Percentiles rank a stretch among this genome's conserved stretches.
Evolutionary conservation across 2,113 vertebrate species (phyloP).

Genomic region (Microcebus murinus): DNA sequence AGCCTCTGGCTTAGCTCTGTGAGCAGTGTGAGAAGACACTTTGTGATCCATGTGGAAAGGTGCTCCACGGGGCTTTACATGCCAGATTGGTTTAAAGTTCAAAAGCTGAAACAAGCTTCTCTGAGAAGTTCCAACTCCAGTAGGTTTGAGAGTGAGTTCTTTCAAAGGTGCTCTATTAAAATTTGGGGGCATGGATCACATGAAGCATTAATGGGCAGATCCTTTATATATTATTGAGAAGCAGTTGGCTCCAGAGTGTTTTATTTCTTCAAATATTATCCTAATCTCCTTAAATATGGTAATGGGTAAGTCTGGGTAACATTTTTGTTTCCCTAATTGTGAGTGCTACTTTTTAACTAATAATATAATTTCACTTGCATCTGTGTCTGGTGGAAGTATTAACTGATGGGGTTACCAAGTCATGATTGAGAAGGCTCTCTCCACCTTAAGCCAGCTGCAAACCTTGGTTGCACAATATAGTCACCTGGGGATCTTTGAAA

Average conservation of each 20-base stretch:
- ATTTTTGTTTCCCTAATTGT: not conserved
- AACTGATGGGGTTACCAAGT: not conserved
- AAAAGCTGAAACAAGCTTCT: slow-evolving; percentile 36
- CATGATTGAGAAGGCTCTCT: not conserved
- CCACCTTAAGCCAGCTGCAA: not conserved
- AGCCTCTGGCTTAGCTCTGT: not conserved
- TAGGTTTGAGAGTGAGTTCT: not conserved
- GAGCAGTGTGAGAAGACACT: not conserved
- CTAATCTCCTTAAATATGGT: slow-evolving; percentile 32
- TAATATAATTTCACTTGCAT: not conserved
- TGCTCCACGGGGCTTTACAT: not conserved
- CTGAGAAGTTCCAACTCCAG: not conserved
- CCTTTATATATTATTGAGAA: not conserved
- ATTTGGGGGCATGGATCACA: not conserved
- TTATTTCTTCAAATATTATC: not conserved
- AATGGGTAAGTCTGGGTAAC: not conserved
- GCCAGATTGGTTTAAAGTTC: not conserved
- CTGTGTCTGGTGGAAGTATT: not conserved
- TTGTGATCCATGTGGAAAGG: not conserved
- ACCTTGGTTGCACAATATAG: not conserved
- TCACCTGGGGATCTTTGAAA: not conserved
- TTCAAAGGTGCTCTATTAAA: not conserved
- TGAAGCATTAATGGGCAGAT: not conserved
- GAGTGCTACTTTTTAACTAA: not conserved
- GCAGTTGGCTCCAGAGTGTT: not conserved